phyloP scores from a whole-genome alignment of 2,113 vertebrate species.

The Pachycephala philippinensis region DNA sequence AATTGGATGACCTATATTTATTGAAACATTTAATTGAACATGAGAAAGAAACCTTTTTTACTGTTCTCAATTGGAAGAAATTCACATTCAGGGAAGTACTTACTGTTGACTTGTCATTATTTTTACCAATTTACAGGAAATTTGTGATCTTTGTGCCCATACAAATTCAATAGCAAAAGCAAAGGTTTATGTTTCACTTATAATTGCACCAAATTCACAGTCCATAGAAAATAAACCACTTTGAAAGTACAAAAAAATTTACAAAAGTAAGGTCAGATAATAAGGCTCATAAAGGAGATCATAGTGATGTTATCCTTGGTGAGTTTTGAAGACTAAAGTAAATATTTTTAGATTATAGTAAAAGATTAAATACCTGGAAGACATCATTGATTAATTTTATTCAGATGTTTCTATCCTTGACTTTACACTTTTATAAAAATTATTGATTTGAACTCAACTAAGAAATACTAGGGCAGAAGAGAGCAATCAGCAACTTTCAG shows the following conservation, averaged over 20 bases:
- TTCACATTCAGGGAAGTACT: background rate
- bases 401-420: background rate
- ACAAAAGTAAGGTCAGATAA: background rate
- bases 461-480: background rate
- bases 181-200: background rate
- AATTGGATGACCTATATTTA: background rate
- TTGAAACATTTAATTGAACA: background rate
- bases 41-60: background rate
- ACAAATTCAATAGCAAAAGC: background rate
- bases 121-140: background rate
- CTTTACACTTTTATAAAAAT: background rate
- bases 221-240: background rate
- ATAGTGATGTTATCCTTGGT: background rate
- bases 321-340: background rate
- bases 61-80: background rate
- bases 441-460: background rate
- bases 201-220: background rate
- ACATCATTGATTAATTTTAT: background rate
- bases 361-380: background rate
- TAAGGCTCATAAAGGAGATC: background rate
- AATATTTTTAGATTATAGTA: background rate
- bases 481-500: background rate
- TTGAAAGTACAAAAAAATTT: background rate
- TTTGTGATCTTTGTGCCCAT: background rate
- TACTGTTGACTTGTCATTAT: background rate